Conservation (phyloP, 1,140 invertebrate genomes). For the Drosophila subobscura region DNA sequence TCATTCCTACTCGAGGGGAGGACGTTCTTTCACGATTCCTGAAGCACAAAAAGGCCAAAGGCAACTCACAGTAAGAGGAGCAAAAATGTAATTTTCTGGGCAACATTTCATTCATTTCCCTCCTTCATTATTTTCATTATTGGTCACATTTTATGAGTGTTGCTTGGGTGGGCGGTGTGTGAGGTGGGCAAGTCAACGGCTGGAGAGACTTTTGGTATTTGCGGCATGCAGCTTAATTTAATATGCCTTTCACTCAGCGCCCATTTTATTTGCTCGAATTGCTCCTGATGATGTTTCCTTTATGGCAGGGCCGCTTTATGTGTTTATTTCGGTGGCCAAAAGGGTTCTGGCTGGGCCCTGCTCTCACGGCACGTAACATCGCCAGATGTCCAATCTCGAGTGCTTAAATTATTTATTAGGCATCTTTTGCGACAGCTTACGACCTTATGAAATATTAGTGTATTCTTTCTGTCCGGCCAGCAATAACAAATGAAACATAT, state of each 20-base stretch:
- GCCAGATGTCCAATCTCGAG: conserved; percentile 50
- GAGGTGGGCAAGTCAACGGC: background rate
- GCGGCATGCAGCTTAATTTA: conserved; percentile 71
- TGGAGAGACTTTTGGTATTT: conserved; percentile 43
- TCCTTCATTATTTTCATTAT: conserved; percentile 71
- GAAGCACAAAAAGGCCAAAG: background rate
- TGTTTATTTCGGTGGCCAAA: conserved; percentile 61
- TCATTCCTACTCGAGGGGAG: background rate
- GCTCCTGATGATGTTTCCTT: conserved; percentile 42
- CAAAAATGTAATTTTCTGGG: conserved; percentile 38
- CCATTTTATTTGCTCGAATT: conserved; percentile 38
- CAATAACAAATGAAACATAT: conserved; percentile 46
- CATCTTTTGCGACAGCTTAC: conserved; percentile 73
- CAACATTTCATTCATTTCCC: conserved; percentile 52
- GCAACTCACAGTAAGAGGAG: conserved; percentile 5
- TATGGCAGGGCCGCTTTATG: conserved; percentile 64
- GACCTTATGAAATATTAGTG: conserved; percentile 58
- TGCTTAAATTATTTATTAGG: conserved; percentile 77
- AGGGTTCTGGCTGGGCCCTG: conserved; percentile 42
- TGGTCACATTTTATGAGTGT: conserved; percentile 72
- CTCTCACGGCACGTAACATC: conserved; percentile 33
- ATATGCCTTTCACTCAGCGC: conserved; percentile 40
- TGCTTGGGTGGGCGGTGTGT: conserved; percentile 8
- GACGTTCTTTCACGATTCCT: conserved; percentile 1
- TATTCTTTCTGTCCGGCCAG: conserved; percentile 50